Conservation (phyloP, 2,888 invertebrate genomes). For the Gastracanthus pulcherrimus region DNA sequence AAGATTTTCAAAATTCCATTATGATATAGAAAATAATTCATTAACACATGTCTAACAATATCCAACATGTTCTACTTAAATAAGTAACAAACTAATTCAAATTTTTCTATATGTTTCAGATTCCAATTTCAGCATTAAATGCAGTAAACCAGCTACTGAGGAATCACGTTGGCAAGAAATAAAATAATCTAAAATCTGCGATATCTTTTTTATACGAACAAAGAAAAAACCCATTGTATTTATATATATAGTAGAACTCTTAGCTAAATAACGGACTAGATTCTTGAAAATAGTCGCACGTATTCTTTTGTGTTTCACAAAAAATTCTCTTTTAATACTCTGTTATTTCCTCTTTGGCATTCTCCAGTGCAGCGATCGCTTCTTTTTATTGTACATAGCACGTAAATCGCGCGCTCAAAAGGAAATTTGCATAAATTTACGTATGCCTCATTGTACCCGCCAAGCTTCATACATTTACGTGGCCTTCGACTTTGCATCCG, state of each 20-base stretch:
- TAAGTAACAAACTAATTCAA: neutral
- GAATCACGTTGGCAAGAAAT: slow-evolving; percentile 76
- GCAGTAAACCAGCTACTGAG: slow-evolving; percentile 83
- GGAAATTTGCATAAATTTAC: slow-evolving; percentile 46
- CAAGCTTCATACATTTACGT: slow-evolving; percentile 7
- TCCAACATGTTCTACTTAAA: neutral
- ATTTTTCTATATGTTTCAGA: slow-evolving; percentile 77
- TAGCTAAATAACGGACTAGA: neutral
- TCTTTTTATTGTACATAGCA: slow-evolving; percentile 34
- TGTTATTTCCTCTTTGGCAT: slow-evolving; percentile 20
- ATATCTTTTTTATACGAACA: slow-evolving; percentile 26
- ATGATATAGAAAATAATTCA: neutral
- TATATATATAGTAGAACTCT: slow-evolving; percentile 8
- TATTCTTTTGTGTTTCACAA: slow-evolving; percentile 33
- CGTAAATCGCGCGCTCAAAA: slow-evolving; percentile 31
- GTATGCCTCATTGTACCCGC: neutral
- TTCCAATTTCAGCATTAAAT: slow-evolving; percentile 83
- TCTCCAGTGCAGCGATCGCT: slow-evolving; percentile 14
- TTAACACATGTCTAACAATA: neutral
- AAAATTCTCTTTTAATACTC: slow-evolving; percentile 43
- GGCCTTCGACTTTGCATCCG: slow-evolving; percentile 19
- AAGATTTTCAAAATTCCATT: too few relatives aligned
- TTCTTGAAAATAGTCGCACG: slow-evolving; percentile 18
- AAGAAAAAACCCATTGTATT: slow-evolving; percentile 39
- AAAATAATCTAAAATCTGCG: neutral